These are phyloP conservation scores for Iguana delicatissima DNA, from an alignment of 2,797 vertebrate species.

Conservation along the genomic window DNA sequence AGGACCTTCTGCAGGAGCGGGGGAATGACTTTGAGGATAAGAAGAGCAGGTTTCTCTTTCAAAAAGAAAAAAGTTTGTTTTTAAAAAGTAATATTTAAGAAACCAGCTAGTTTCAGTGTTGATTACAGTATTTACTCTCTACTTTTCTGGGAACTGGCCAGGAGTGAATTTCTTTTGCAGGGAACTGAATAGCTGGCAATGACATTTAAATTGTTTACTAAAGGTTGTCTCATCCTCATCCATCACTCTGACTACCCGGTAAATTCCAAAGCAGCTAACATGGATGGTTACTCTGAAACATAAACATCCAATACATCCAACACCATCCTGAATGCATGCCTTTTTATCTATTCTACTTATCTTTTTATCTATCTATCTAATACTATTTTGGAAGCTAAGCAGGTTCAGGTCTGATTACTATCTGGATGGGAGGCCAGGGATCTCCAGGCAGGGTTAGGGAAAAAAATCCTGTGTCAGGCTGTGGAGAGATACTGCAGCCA, in stretches of 20 bases:
- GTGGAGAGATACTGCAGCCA: too few relatives aligned
- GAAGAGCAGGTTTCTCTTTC: not conserved
- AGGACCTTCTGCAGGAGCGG: not conserved
- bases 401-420: too few relatives aligned
- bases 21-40: not conserved
- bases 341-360: too few relatives aligned
- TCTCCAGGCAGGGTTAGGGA: too few relatives aligned
- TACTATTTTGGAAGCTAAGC: too few relatives aligned
- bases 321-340: too few relatives aligned
- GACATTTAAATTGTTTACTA: conserved; percentile 19
- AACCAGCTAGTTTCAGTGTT: too few relatives aligned
- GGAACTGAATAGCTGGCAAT: not conserved
- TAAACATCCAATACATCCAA: not conserved
- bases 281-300: not conserved
- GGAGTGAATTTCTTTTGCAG: not conserved
- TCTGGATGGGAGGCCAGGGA: too few relatives aligned
- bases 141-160: not conserved
- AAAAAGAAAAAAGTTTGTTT: not conserved
- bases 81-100: not conserved
- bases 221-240: not conserved
- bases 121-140: not conserved
- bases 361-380: too few relatives aligned
- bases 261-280: conserved; percentile 3
- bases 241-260: conserved; percentile 1
- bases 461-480: too few relatives aligned